Evolutionary conservation across 2,113 vertebrate genomes (phyloP).

Genomic region (Oryzias celebensis): DNA sequence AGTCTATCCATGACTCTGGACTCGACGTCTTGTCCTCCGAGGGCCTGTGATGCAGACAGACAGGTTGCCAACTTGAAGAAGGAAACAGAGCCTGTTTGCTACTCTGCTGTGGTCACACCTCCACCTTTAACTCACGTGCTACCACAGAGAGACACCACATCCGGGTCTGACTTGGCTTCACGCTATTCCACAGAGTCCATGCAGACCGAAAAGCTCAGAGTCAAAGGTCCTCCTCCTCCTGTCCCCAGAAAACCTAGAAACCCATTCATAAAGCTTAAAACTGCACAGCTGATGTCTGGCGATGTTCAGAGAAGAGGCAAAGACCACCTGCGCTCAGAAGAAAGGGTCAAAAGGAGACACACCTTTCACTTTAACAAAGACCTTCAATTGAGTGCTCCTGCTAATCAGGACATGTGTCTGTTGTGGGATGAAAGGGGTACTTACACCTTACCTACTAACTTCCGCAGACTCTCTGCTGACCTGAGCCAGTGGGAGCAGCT

Average conservation of each 20-base stretch:
- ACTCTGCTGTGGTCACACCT: conserved; percentile 58
- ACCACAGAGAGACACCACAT: conserved; percentile 27
- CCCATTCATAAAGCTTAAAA: conserved; percentile 66
- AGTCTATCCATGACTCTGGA: conserved; percentile 17
- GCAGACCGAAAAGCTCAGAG: conserved; percentile 50
- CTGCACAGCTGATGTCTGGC: conserved; percentile 48
- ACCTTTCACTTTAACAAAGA: conserved; percentile 62
- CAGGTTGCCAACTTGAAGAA: conserved; percentile 37
- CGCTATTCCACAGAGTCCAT: conserved; percentile 6
- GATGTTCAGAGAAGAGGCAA: conserved; percentile 64
- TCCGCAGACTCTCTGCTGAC: conserved; percentile 44
- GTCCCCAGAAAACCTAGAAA: conserved; percentile 78
- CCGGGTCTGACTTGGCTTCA: background rate
- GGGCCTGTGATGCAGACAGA: conserved; percentile 22
- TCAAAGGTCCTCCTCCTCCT: conserved; percentile 75
- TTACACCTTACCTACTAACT: conserved; percentile 34
- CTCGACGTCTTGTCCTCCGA: conserved; percentile 10
- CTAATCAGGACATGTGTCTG: conserved; percentile 68
- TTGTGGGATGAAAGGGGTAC: conserved; percentile 59
- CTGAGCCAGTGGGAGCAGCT: conserved; percentile 46
- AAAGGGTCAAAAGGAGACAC: conserved; percentile 65
- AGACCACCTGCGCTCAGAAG: conserved; percentile 58
- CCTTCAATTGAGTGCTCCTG: conserved; percentile 2
- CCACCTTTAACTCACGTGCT: conserved; percentile 49
- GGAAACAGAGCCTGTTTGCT: conserved; percentile 56